A percentile compares a stretch with the other conserved stretches of the same genome.
Evolutionary conservation across 2,113 vertebrate genomes (phyloP).

Genomic region (Gracilinanus agilis): DNA sequence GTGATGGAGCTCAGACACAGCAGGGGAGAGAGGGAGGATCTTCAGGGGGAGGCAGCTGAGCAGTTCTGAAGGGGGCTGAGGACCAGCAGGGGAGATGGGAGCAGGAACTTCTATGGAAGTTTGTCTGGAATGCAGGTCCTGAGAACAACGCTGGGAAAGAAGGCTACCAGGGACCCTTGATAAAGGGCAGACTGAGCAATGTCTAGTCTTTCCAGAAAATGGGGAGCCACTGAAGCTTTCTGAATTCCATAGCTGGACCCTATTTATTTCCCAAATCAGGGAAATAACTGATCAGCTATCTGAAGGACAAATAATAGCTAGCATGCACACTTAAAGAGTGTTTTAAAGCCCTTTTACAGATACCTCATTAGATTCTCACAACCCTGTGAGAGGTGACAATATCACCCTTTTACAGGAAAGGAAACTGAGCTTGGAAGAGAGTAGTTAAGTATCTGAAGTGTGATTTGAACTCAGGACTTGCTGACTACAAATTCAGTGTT

Average conservation of each 20-base stretch:
- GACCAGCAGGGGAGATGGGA: no score
- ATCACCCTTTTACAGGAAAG: neutral
- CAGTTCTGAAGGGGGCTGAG: neutral
- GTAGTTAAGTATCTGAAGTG: no score
- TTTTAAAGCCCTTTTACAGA: neutral
- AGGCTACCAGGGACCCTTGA: neutral
- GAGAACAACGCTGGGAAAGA: neutral
- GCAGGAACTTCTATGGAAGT: fast-evolving
- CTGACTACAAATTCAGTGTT: neutral
- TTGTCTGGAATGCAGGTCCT: neutral
- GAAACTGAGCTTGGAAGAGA: neutral
- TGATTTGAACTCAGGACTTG: neutral
- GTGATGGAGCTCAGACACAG: no score
- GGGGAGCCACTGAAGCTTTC: neutral
- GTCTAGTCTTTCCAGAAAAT: neutral
- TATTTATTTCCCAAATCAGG: neutral
- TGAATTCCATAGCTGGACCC: neutral
- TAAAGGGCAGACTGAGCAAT: neutral
- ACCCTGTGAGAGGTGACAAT: neutral
- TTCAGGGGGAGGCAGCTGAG: conserved; percentile 59
- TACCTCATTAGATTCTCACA: neutral
- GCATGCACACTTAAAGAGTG: neutral
- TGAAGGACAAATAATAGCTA: neutral
- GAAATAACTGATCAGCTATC: no score
- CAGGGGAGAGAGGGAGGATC: neutral